Evolutionary conservation across 2,888 invertebrate genomes (phyloP), one percentile per base, ranked within the genome.

Genomic region (Aleiodes testaceus): DNA sequence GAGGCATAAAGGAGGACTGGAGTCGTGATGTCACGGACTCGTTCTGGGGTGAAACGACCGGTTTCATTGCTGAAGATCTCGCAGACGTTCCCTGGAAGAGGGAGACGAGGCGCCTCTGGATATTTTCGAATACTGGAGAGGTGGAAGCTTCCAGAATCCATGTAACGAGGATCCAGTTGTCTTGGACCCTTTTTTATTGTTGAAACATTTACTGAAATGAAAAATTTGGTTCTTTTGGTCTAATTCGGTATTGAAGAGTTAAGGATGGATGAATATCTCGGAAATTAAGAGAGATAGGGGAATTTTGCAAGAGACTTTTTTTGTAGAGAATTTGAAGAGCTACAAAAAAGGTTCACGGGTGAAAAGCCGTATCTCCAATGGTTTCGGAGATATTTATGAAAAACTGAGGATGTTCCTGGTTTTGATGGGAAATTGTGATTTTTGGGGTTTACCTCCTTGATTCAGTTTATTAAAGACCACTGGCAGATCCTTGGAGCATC

Each of bases 61-160:
- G 90, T 89, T 86, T 92, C 92, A 12, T 91, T 88, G 61, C 91
- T 89, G 83, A 92, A 91, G 75, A 93, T 91, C 79, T 92, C 90
- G 12, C 90, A 88, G 3, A 91, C 88, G 83, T 92, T 93, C 30
- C 88, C 89, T 0, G 93, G 93, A 61, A 93, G 82, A 67, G 91
- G 90, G 44, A 93, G 80, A 44, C 87, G 77, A 11, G 88, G 90
- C 2, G 89, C 89, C 70, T 88, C 89, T 1, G 91, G 91, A 81
- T 91, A 91, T 78, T 88, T 89, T 59, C 88, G 85, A 20, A 83
- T 79, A 26, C 88, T 86, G 5, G 90, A 88, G 30, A 88, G 82
- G 78, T 91, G 91, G 74, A 91, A 65, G 52, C 73, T 72, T 0
- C 72, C 75, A 16, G 73, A 73, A 4, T 45, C 63, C 5, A 12